Conservation (phyloP, 2,113 vertebrate species). For the Anser cygnoides region DNA sequence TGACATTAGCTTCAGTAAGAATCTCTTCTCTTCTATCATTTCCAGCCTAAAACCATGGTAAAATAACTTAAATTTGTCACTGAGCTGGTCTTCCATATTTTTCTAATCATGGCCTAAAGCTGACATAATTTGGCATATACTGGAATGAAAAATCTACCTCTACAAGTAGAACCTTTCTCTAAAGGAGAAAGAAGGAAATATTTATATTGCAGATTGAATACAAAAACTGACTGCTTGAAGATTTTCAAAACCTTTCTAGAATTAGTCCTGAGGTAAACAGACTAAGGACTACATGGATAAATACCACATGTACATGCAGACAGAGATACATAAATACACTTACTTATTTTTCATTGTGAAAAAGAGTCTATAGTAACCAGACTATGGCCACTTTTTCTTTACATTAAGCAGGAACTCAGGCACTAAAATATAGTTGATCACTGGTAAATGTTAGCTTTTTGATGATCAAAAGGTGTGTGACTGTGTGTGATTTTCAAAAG, state of each 20-base stretch:
- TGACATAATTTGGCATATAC: neutral
- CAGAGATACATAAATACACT: neutral
- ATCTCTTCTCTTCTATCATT: neutral
- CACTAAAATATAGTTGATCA: neutral
- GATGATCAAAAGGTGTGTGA: neutral
- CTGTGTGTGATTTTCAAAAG: neutral
- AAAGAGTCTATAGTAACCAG: neutral
- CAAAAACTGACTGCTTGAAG: neutral
- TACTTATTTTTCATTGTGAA: neutral
- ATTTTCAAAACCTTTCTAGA: neutral
- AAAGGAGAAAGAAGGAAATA: neutral
- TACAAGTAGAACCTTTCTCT: neutral
- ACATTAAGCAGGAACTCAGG: rapidly evolving
- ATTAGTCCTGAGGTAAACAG: neutral
- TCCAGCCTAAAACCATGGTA: neutral
- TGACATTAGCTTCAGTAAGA: neutral
- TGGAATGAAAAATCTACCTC: neutral
- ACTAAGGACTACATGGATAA: neutral
- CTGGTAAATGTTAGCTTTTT: neutral
- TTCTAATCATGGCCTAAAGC: neutral
- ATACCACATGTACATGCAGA: neutral
- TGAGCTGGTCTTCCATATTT: neutral
- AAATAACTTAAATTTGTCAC: neutral
- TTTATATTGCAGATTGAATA: neutral
- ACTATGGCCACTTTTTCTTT: neutral